These are phyloP conservation scores for Nymphalis urticae DNA, from an alignment of 2,888 invertebrate species.

Conservation along the genomic window DNA sequence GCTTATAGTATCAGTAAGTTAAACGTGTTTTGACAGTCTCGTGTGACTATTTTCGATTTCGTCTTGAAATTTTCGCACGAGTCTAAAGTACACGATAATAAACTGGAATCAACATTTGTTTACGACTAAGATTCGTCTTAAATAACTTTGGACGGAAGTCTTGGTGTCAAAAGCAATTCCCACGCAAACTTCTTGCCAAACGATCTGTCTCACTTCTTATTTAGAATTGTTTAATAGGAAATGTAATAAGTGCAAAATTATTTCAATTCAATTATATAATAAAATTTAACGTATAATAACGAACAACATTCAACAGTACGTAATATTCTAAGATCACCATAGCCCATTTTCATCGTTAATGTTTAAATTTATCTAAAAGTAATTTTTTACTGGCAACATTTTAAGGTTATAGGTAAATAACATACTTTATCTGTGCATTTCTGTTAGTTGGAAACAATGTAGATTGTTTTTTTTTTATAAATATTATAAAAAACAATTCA, in stretches of 20 bases:
- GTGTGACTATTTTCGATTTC: neutral
- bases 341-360: constrained; percentile 17
- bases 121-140: constrained; percentile 13
- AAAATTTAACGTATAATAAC: too few relatives aligned
- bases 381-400: constrained; percentile 1
- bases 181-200: constrained; percentile 9
- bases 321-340: neutral
- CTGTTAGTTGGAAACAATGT: too few relatives aligned
- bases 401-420: too few relatives aligned
- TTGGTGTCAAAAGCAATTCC: constrained; percentile 7
- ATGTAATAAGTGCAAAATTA: neutral
- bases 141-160: constrained; percentile 19
- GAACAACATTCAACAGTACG: too few relatives aligned
- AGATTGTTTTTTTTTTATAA: too few relatives aligned
- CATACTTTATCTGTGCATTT: too few relatives aligned
- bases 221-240: neutral
- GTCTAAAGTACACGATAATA: neutral
- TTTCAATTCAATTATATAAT: neutral
- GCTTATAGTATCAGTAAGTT: neutral
- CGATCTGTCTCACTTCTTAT: neutral
- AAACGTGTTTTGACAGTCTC: neutral
- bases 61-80: neutral
- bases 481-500: too few relatives aligned
- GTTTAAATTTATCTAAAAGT: constrained; percentile 2
- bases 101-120: constrained; percentile 3